A percentile compares a stretch with the other conserved stretches of the same genome.
Evolutionary conservation across 2,113 vertebrate species (phyloP).

Genomic region (Phocoena phocoena): DNA sequence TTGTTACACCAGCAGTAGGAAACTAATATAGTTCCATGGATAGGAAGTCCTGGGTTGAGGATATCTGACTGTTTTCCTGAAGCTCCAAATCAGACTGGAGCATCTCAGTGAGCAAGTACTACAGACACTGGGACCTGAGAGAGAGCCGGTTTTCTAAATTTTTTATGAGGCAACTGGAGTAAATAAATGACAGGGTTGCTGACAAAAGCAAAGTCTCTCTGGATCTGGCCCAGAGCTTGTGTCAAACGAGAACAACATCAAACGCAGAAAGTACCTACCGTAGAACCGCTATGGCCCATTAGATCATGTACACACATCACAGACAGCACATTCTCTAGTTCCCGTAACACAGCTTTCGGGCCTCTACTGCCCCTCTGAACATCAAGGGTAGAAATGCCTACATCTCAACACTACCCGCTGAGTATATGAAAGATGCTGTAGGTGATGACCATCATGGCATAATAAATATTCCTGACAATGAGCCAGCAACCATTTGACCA

Average conservation of each 20-base stretch:
- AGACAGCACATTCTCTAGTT: fast-evolving
- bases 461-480: background rate
- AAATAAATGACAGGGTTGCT: background rate
- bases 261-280: background rate
- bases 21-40: background rate
- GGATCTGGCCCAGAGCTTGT: background rate
- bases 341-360: background rate
- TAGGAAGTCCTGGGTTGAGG: constrained; percentile 21
- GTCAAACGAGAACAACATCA: background rate
- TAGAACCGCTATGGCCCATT: background rate
- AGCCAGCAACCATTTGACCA: background rate
- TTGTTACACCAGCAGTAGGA: background rate
- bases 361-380: background rate
- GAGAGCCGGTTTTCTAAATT: background rate
- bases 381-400: background rate
- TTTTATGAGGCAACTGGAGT: background rate
- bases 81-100: background rate
- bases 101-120: background rate
- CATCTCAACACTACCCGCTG: background rate
- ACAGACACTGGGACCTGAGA: background rate
- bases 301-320: fast-evolving
- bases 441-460: background rate
- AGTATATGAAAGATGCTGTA: background rate
- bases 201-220: background rate
- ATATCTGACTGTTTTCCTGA: constrained; percentile 25